Percentiles rank a stretch among this genome's conserved stretches.
These are phyloP conservation scores for Tyto alba DNA, from an alignment of 2,113 vertebrate species.

Conservation along the genomic window DNA sequence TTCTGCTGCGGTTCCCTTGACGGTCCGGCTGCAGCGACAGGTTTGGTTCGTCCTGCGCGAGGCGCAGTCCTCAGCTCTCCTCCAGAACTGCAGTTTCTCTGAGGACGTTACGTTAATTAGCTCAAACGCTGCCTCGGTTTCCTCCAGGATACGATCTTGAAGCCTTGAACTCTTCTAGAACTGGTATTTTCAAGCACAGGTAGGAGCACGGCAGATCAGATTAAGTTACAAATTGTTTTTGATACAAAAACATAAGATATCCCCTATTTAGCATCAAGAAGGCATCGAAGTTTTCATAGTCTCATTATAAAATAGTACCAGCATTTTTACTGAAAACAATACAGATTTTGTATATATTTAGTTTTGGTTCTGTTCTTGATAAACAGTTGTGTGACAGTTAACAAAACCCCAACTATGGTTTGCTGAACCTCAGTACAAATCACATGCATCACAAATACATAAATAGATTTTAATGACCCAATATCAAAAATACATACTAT, in stretches of 20 bases:
- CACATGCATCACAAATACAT: conserved; percentile 24
- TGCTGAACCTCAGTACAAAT: not conserved
- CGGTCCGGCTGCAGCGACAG: not conserved
- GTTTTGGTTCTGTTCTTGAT: conserved; percentile 15
- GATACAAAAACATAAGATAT: conserved; percentile 67
- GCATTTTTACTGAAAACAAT: conserved; percentile 9
- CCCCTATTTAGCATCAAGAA: conserved; percentile 52
- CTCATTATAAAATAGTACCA: not conserved
- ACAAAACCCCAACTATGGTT: not conserved
- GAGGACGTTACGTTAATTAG: not conserved
- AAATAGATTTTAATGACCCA: conserved; percentile 52
- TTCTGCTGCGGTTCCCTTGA: not conserved
- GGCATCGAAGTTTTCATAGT: conserved; percentile 48
- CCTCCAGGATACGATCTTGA: not conserved
- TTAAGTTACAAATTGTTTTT: conserved; percentile 54
- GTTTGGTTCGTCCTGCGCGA: not conserved
- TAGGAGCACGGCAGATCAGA: not conserved
- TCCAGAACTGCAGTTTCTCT: not conserved
- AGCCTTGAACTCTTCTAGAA: not conserved
- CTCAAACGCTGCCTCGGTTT: not conserved
- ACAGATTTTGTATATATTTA: not conserved
- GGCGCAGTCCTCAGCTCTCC: not conserved
- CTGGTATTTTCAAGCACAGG: not conserved
- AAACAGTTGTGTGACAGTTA: conserved; percentile 27
- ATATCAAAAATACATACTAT: conserved; percentile 72